Evolutionary conservation across 2,113 vertebrate species (phyloP), one percentile per base, ranked within the genome.

Genomic region (Oncorhynchus masou): DNA sequence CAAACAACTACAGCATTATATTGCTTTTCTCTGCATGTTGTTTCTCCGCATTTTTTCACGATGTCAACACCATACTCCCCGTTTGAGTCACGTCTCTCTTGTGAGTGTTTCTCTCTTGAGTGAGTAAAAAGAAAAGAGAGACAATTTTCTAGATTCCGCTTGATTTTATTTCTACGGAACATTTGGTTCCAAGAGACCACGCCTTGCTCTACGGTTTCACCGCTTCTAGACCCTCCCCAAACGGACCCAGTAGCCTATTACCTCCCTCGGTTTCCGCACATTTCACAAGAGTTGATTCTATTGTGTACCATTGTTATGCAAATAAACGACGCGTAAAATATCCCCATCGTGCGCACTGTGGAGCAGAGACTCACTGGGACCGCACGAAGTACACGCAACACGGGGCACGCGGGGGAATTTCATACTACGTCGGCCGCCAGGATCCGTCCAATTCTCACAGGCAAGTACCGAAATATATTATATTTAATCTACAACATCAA

Each of bases 241-340:
- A 65, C 67, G 29, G 60, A 83, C 81, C 39, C 68, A 64, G 62
- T 73, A 87, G 80, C 94, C 95, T 92, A 93, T 93, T 79, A 84
- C 83, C 75, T 83, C 72, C 65, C 69, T 11, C 13, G 20, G 74
- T 84, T 83, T 84, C 92, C 92, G 86, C 92, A 93, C 89, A 91
- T 85, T 88, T 88, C 86, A 87, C 79, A 83, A 85, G 83, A 84
- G 86, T 86, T 83, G 71, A 91, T 93, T 94, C 93, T 90, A 68
- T 60, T 71, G 77, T 71, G 85, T 66, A 79, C 90, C 31, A 95
- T 97, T 97, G 95, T 97, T 93, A 98, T 97, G 96, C 96, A 97
- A 96, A 97, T 96, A 85, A 85, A 92, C 92, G 87, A 89, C 84
- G 89, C 83, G 84, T 96, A 93, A 96, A 97, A 91, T 88, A 88